phyloP scores from a whole-genome alignment of 2,888 invertebrate species.

The Syrista parreyssii region DNA sequence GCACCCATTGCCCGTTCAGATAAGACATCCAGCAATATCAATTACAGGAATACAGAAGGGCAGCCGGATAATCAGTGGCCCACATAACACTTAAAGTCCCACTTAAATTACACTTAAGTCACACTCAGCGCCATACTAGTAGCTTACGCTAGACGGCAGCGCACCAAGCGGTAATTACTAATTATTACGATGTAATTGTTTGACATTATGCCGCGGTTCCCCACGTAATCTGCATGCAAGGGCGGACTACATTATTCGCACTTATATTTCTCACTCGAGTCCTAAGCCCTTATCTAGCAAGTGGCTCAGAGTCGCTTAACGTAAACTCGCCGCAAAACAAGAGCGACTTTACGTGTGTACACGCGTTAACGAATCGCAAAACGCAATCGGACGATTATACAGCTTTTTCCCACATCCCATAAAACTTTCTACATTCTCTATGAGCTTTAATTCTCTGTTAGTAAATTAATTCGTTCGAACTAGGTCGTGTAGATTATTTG shows the following conservation, averaged over 20 bases:
- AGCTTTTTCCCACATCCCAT: background rate
- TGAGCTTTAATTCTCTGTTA: background rate
- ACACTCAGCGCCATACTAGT: constrained; percentile 8
- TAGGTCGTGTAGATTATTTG: background rate
- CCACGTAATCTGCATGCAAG: constrained; percentile 48
- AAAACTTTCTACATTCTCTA: background rate
- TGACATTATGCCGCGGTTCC: constrained; percentile 47
- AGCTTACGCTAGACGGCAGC: constrained; percentile 1
- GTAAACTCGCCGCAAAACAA: background rate
- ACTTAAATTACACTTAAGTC: constrained; percentile 42
- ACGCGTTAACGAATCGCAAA: background rate
- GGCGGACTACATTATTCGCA: constrained; percentile 60
- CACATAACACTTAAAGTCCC: constrained; percentile 48
- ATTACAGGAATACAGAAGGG: constrained; percentile 36
- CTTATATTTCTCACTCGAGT: constrained; percentile 27
- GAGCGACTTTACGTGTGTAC: background rate
- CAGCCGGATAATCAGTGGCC: constrained; percentile 46
- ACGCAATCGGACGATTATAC: background rate
- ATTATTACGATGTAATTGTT: constrained; percentile 58
- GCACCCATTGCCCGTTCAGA: constrained; percentile 35
- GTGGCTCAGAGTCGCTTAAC: background rate
- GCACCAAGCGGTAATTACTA: constrained; percentile 36
- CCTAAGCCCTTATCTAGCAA: background rate
- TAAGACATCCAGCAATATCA: constrained; percentile 46
- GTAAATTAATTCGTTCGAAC: background rate